Evolutionary conservation across 2,797 vertebrate genomes (phyloP), one percentile per base, ranked within the genome.

Genomic region (Dryobates pubescens): DNA sequence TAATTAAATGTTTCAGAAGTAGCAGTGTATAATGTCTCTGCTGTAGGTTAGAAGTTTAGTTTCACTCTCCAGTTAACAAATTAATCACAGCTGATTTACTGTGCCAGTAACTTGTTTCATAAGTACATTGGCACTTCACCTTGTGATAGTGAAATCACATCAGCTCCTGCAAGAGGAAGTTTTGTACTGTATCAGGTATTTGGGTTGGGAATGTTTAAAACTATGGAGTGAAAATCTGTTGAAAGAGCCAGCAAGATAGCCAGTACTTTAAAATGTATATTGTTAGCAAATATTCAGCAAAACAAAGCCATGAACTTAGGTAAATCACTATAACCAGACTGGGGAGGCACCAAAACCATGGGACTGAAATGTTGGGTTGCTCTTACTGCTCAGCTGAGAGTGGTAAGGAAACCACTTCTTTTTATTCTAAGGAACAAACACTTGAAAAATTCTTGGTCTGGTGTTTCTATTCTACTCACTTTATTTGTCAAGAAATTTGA

Each of bases 1-100:
- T 76, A 89, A 92, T 78, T 74, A 90, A 90, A 64, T 74, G 82
- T 64, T 91, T 91, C 41, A 83, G 51, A 41, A 15, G 8, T 69
- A 89, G 54, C 36, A 43, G 17, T 6, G 26, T 32, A 30, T 36
- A 77, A 41, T 38, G 30, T 23, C 10, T 90, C 22, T 24, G 61
- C 36, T 63, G 26, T n/a, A 58, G 23, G 64, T 92, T n/a, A 73
- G 61, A 82, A 93, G 58, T 58, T 65, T n/a, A 64, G 14, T 65
- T 91, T 95, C 68, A 75, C 13, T n/a, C 14, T 13, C 57, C 30
- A 86, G 43, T 54, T 82, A 82, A 57, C 3, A 86, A 65, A 64
- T 43, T 4, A 82, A 76, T 32, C 73, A 43, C 9, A 58, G 24
- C 43, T 54, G 61, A 94, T 85, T 80, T 80, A 80, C 73, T 64